Base-by-base conservation (phyloP, 2,888 invertebrate genomes). In the Chironomus riparius region DNA sequence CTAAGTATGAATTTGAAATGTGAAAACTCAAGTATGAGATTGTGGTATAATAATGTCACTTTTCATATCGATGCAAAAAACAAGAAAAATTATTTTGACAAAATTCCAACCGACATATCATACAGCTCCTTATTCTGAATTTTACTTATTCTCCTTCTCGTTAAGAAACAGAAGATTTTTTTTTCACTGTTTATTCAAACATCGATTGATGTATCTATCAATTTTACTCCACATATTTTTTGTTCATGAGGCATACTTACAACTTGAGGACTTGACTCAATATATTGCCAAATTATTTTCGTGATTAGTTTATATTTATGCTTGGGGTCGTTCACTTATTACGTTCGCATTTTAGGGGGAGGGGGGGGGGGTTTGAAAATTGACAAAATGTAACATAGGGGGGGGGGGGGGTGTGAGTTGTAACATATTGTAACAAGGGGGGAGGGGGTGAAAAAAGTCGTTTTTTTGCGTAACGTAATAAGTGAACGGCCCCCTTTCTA, bases 181-280 rank as follows among this genome's bases (percentile, higher is more conserved):
- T 28, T 28, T 3, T 4, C 28, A 5, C 18, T 71, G 71, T 71
- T 71, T 71, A 56, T 50, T 71, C 47, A 56, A 71, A 56, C 61
- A 71, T 71, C 71, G 28, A 71, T 71, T 56, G 71, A 71, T 71
- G 47, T 47, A 24, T 71, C 5, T 56, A 18, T 50, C 71, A 71
- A 28, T 56, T 56, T 48, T 71, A 18, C 21, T 56, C 22, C 0
- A 28, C 68, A 24, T 28, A 28, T 24, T 4, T 50, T 4, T 5
- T n/a, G n/a, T n/a, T 50, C 13, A 50, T 2, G 15, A 50, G 15
- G 50, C 4, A 50, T n/a, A 13, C 13, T 5, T 28, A 3, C 22
- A 24, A 24, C 2, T 3, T 24, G 2, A 2, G 3, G 28, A 3
- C 28, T 28, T 28, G 28, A 28, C 4, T 28, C 28, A 28, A 28